Evolutionary conservation across 2,797 vertebrate species (phyloP), one percentile per base, ranked within the genome.

Genomic region (Poeciliopsis presidionis): DNA sequence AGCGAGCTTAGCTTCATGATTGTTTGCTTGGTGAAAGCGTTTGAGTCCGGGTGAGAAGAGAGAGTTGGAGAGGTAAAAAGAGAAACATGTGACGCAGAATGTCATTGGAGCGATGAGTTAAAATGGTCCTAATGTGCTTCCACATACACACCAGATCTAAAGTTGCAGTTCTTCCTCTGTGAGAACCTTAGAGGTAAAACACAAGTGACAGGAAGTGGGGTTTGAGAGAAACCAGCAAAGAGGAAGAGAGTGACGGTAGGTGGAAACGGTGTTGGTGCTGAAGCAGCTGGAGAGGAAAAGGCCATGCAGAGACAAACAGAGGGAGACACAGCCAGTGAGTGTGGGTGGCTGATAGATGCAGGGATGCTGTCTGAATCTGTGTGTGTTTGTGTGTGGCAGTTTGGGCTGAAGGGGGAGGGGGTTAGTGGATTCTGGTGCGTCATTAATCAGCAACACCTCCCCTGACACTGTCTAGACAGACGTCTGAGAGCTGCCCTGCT

Each of bases 381-480:
- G 76, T 57, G 77, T 70, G 80, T 73, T 67, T 74, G 80, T 45
- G 22, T 55, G 81, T 65, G 61, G 65, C 71, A 46, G 76, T 74
- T 75, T 55, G 76, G 75, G 57, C 12, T 28, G 78, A 2, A 46
- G 11, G 33, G 11, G 36, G 73, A 65, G 45, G 14, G 59, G 77
- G 51, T 83, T 9, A 78, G 49, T 76, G 86, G 88, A 83, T 92
- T 91, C 90, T 89, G 89, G 93, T 92, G 94, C 89, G 87, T 95
- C 94, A 95, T 95, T 95, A 96, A 96, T 96, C 95, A 95, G 91
- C 91, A 92, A 89, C 91, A 90, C 93, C 93, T 95, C 94, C 90
- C 92, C 92, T 94, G 93, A 95, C 94, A 95, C 93, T 86, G 94
- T 95, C 95, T 96, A 95, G 95, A 95, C 94, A 94, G 93, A 91